Percentiles rank a stretch among this genome's conserved stretches.
These are phyloP conservation scores for Ceyx cyanopectus DNA, from an alignment of 2,113 vertebrate species.

Conservation along the genomic window DNA sequence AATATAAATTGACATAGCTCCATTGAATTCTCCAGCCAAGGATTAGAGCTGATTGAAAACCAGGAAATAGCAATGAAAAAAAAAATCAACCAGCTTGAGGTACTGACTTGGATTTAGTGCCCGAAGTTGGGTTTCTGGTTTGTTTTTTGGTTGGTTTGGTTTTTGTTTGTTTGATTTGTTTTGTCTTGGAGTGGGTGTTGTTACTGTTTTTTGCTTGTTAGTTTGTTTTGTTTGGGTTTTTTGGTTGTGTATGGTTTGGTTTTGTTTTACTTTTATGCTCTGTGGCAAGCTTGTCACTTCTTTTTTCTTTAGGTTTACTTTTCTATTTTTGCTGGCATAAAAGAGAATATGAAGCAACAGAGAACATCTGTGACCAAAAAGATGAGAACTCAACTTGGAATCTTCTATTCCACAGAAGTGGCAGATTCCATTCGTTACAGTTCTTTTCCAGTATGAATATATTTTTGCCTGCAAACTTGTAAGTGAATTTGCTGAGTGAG, in stretches of 20 bases:
- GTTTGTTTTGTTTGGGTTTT: no score
- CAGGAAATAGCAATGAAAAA: conserved; percentile 9
- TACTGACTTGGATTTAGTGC: neutral
- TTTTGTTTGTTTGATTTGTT: neutral
- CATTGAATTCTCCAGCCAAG: conserved; percentile 36
- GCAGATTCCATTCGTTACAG: neutral
- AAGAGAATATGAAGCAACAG: neutral
- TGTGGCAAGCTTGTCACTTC: neutral
- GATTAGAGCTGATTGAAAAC: conserved; percentile 44
- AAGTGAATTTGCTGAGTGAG: neutral
- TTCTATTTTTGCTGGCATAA: conserved; percentile 13
- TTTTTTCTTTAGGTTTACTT: neutral
- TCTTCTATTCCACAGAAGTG: neutral
- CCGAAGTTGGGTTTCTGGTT: neutral
- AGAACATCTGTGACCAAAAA: neutral
- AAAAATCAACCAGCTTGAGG: conserved; percentile 5
- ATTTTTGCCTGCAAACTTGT: neutral
- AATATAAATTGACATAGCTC: conserved; percentile 35
- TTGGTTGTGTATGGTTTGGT: neutral
- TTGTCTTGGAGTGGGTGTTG: no score
- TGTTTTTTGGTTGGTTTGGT: no score
- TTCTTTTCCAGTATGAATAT: neutral
- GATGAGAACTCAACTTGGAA: neutral
- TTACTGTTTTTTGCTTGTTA: no score
- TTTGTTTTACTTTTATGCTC: neutral